These are phyloP conservation scores for Dipodomys stephensi DNA, from an alignment of 2,113 vertebrate genomes.

Conservation along the genomic window DNA sequence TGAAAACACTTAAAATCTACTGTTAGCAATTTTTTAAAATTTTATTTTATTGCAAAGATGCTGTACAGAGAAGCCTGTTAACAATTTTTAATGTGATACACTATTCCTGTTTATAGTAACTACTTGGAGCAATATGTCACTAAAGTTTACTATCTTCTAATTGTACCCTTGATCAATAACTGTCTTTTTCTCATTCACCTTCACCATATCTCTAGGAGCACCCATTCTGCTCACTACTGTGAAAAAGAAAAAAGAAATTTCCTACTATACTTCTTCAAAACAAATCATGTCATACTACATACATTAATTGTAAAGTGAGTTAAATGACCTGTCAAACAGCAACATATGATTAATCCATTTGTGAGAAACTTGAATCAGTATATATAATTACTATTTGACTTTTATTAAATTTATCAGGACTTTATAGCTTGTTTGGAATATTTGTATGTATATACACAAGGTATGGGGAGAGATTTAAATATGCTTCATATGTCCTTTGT, in stretches of 20 bases:
- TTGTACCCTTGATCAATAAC: background rate
- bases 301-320: background rate
- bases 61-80: background rate
- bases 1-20: background rate
- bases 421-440: background rate
- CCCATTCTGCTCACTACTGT: too few relatives aligned
- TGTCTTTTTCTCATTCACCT: fast-evolving
- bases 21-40: background rate
- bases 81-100: background rate
- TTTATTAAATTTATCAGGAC: background rate
- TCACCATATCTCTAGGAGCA: background rate
- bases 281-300: background rate
- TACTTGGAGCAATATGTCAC: background rate
- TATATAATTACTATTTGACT: background rate
- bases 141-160: background rate
- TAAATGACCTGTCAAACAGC: background rate
- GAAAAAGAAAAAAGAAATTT: background rate
- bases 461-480: background rate
- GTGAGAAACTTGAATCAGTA: background rate
- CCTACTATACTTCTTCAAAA: background rate
- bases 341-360: background rate
- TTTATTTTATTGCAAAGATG: too few relatives aligned
- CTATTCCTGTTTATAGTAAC: background rate
- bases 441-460: background rate
- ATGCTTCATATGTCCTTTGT: slow-evolving; percentile 10